Conservation (phyloP, 1,140 invertebrate species). For the Oncopodura yosiiana region DNA sequence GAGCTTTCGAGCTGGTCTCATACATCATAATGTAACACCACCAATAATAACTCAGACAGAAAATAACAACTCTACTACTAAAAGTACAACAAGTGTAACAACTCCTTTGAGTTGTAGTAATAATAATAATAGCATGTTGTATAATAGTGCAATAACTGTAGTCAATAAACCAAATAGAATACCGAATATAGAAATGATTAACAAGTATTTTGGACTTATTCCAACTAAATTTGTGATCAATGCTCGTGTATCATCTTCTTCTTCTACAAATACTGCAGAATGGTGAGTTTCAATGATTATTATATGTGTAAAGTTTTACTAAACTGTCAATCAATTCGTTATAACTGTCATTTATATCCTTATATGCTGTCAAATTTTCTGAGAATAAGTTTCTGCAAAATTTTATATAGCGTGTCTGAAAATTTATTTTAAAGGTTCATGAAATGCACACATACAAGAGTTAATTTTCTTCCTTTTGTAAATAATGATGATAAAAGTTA, state of each 20-base stretch:
- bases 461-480: too few species aligned
- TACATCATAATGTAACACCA: not conserved
- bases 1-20: constrained; percentile 1
- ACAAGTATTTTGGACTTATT: constrained; percentile 34
- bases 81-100: not conserved
- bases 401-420: too few species aligned
- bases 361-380: too few species aligned
- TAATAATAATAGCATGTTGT: not conserved
- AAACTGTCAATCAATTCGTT: too few species aligned
- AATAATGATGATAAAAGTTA: too few species aligned
- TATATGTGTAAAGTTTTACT: too few species aligned
- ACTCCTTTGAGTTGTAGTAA: constrained; percentile 1
- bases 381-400: too few species aligned
- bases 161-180: constrained; percentile 12
- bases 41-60: not conserved
- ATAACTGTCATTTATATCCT: too few species aligned
- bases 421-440: too few species aligned
- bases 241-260: constrained; percentile 5
- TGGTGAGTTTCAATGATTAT: too few species aligned
- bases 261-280: too few species aligned
- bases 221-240: constrained; percentile 32
- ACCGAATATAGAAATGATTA: constrained; percentile 34
- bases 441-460: too few species aligned
- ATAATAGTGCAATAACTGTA: not conserved
- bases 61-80: not conserved